Conservation (phyloP, 2,113 vertebrate species). For the Microcebus griseorufus region DNA sequence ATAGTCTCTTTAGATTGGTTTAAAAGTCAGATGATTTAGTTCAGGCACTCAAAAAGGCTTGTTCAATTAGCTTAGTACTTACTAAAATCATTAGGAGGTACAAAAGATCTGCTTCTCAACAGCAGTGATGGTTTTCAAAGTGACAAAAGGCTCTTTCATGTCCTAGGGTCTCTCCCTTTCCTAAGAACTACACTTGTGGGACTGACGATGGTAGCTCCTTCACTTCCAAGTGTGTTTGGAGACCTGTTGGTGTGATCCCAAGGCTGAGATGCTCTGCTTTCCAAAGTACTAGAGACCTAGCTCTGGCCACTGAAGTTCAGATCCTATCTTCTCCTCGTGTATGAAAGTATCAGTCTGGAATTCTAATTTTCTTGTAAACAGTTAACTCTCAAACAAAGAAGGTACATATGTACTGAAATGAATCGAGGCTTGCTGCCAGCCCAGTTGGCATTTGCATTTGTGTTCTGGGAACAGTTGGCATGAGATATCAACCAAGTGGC, state of each 20-base stretch:
- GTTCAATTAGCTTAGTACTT: conserved; percentile 62
- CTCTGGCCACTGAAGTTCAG: not conserved
- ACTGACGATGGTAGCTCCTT: not conserved
- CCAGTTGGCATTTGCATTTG: not conserved
- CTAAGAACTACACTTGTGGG: conserved; percentile 19
- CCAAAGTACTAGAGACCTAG: not conserved
- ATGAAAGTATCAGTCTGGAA: not conserved
- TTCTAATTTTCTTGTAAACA: not conserved
- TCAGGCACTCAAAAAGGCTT: conserved; percentile 28
- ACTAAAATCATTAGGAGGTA: conserved; percentile 67
- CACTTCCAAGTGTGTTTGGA: not conserved
- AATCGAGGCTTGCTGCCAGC: not conserved
- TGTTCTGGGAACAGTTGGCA: not conserved
- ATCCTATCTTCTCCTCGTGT: not conserved
- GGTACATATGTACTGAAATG: not conserved
- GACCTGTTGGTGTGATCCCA: not conserved
- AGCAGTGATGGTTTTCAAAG: conserved; percentile 62
- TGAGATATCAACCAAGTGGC: conserved; percentile 6
- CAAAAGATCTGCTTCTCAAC: conserved; percentile 55
- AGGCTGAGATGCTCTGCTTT: not conserved
- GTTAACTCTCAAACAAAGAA: conserved; percentile 18
- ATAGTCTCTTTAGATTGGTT: conserved; percentile 18
- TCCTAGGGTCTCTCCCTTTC: conserved; percentile 38
- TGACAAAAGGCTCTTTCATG: conserved; percentile 64
- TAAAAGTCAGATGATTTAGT: conserved; percentile 49